Conservation (phyloP, 2,888 invertebrate genomes). For the Polydrusus cervinus region DNA sequence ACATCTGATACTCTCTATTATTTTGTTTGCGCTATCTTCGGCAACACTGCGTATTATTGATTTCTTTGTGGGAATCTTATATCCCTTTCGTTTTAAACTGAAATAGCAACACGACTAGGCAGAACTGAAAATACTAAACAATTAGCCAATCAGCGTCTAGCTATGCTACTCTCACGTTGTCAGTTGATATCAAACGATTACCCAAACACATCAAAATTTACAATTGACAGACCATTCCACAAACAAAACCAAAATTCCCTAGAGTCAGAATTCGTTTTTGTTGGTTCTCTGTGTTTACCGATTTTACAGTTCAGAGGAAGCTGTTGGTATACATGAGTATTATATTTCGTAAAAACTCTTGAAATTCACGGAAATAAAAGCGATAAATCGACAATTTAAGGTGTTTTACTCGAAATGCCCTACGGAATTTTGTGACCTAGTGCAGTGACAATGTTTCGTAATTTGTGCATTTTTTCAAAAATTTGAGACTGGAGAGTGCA, state of each 20-base stretch:
- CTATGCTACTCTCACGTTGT: neutral
- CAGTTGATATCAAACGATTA: neutral
- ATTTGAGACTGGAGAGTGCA: slow-evolving; percentile 60
- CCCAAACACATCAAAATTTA: slow-evolving; percentile 3
- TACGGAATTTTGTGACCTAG: slow-evolving; percentile 18
- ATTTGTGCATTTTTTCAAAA: slow-evolving; percentile 57
- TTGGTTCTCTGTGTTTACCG: slow-evolving; percentile 36
- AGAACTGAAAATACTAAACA: neutral
- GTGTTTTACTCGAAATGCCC: slow-evolving; percentile 15
- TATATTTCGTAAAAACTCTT: slow-evolving; percentile 46
- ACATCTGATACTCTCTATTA: no score
- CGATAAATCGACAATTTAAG: slow-evolving; percentile 16
- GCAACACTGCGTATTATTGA: neutral
- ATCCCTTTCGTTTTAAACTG: neutral
- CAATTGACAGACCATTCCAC: slow-evolving; percentile 24
- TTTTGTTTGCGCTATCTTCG: neutral
- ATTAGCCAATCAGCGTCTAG: neutral
- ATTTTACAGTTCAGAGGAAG: slow-evolving; percentile 47
- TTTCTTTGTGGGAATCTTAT: no score
- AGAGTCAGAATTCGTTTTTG: slow-evolving; percentile 10
- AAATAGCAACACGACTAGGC: neutral
- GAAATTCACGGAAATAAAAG: slow-evolving; percentile 59
- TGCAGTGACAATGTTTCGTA: slow-evolving; percentile 60
- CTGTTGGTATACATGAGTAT: slow-evolving; percentile 62
- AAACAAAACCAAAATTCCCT: slow-evolving; percentile 31